Evolutionary conservation across 2,888 invertebrate genomes (phyloP), one percentile per base, ranked within the genome.

Genomic region (Parapristionchus giblindavisi): DNA sequence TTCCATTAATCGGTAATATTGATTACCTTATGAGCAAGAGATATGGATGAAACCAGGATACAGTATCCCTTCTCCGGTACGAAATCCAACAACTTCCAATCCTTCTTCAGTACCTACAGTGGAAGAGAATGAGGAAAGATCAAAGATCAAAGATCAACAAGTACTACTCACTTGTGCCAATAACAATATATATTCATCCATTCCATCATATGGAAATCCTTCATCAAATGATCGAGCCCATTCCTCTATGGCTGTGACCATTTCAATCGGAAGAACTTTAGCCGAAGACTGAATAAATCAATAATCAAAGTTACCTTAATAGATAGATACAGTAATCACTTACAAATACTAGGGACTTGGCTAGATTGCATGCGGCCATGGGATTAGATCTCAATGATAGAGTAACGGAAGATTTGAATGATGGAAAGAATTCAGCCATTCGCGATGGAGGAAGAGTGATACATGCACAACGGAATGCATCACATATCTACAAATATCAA

Each of bases 341-440:
- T 34, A 72, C 72, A 32, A 82, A 38, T 4, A 80, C 80, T 21
- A 77, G 65, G 14, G 79, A 73, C 58, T 81, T 83, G 6, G 81
- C 81, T 27, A 83, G 75, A n/a, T 36, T 51, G 71, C 77, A 79
- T 14, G 81, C 78, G 3, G 79, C 54, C 0, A 43, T 24, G 2
- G 79, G 71, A 61, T 79, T 77, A 8, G 72, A 34, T 0, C 8
- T 43, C 36, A 72, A 17, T 17, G 60, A 40, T 2, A 32, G 43
- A 8, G 17, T 29, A 3, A 72, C 32, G 1, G 51, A 58, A 11
- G 40, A 34, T 14, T 40, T 48, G 60, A 72, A 36, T 36, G n/a
- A 32, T 8, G 36, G 32, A 27, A 60, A 60, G 72, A 72, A 72
- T 24, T 72, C 60, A 14, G 72, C 17, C 34, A 72, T 27, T 6